Conservation (phyloP, 2,888 invertebrate genomes). For the Cheiracanthium punctorium region DNA sequence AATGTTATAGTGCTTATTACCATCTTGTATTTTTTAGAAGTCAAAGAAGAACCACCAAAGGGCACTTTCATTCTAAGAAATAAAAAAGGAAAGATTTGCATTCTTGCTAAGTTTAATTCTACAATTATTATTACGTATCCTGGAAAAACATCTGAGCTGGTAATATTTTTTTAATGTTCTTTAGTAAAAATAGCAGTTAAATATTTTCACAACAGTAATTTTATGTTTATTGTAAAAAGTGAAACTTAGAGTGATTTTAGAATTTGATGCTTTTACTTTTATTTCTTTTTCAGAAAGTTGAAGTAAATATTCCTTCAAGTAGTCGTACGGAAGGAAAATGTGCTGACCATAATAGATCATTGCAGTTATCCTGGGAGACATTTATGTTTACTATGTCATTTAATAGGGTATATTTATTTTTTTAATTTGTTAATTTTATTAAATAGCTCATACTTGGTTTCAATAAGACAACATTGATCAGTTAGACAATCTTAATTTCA, state of each 20-base stretch:
- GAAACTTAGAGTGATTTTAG: not conserved
- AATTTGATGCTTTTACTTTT: not conserved
- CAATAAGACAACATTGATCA: too few species aligned
- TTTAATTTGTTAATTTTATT: too few species aligned
- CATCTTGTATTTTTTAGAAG: too few species aligned
- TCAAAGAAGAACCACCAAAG: constrained; percentile 13
- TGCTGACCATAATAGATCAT: not conserved
- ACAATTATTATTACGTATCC: constrained; percentile 71
- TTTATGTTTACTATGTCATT: constrained; percentile 49
- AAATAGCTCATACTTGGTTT: too few species aligned
- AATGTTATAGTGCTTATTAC: too few species aligned
- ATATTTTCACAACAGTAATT: not conserved
- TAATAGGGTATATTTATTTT: constrained; percentile 34
- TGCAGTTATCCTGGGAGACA: constrained; percentile 41
- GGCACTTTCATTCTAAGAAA: constrained; percentile 69
- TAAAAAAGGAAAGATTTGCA: constrained; percentile 70
- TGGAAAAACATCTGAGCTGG: constrained; percentile 66
- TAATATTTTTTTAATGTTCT: constrained; percentile 9
- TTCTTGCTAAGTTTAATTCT: constrained; percentile 72
- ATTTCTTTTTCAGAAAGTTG: constrained; percentile 38
- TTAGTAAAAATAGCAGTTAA: not conserved
- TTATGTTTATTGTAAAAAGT: not conserved
- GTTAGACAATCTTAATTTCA: too few species aligned
- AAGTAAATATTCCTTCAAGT: constrained; percentile 32
- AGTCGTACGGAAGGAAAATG: constrained; percentile 50